These are phyloP conservation scores for Capricornis sumatraensis DNA, from an alignment of 2,113 vertebrate genomes.

Conservation along the genomic window DNA sequence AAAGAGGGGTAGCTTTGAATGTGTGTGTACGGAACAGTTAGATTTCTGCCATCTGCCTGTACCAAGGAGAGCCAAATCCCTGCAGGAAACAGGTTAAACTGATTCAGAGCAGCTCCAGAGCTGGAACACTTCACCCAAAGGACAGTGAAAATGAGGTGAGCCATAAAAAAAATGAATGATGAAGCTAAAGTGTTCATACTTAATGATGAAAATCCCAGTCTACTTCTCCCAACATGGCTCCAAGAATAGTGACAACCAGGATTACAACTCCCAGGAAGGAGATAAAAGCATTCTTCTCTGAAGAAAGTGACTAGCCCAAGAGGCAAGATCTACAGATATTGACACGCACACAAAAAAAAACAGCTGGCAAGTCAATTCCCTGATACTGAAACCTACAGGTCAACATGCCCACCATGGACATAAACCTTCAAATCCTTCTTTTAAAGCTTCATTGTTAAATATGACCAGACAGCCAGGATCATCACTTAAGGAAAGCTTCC, in stretches of 20 bases:
- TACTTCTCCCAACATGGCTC: not conserved
- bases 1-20: not conserved
- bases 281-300: not conserved
- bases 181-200: not conserved
- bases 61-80: not conserved
- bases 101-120: not conserved
- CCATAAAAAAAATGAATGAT: not conserved
- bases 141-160: not conserved
- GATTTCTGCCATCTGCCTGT: not conserved
- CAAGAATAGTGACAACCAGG: not conserved
- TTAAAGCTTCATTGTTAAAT: constrained; percentile 21
- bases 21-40: not conserved
- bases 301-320: not conserved
- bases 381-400: not conserved
- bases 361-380: not conserved
- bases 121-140: not conserved
- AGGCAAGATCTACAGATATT: not conserved
- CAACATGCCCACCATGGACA: not conserved
- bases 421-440: not conserved
- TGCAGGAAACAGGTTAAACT: not conserved
- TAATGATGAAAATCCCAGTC: constrained; percentile 7
- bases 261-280: not conserved
- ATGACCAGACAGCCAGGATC: not conserved
- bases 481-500: not conserved
- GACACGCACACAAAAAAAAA: not conserved